Conservation (phyloP, 2,113 vertebrate species). For the Piaya cayana region DNA sequence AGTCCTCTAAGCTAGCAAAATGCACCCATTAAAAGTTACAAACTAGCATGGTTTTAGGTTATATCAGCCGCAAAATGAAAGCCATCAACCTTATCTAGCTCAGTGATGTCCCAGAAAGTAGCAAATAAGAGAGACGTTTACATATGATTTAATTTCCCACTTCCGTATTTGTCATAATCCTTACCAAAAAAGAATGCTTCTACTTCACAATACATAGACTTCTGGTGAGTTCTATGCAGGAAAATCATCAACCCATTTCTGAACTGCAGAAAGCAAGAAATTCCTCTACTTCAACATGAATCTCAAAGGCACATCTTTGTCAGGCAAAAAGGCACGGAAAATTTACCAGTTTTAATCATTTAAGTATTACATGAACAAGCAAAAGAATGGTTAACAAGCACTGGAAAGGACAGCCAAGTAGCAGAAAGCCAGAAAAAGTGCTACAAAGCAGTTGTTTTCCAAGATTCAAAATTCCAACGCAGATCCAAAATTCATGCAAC, state of each 20-base stretch:
- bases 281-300: not conserved
- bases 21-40: not conserved
- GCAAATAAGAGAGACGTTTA: not conserved
- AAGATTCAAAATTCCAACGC: not conserved
- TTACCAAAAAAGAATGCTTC: not conserved
- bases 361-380: not conserved
- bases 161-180: not conserved
- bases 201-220: not conserved
- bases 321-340: not conserved
- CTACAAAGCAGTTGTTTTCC: not conserved
- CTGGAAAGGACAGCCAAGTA: constrained; percentile 16
- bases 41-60: not conserved
- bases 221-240: not conserved
- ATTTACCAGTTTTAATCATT: not conserved
- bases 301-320: not conserved
- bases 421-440: not conserved
- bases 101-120: not conserved
- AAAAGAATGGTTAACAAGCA: not conserved
- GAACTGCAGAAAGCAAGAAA: not conserved
- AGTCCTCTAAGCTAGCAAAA: not conserved
- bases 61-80: not conserved
- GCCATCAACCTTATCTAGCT: not conserved
- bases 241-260: not conserved
- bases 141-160: not conserved
- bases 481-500: not conserved